A percentile compares a stretch with the other conserved stretches of the same genome.
Conservation (phyloP, 1,140 invertebrate genomes). For the Euura saliciscinereae region DNA sequence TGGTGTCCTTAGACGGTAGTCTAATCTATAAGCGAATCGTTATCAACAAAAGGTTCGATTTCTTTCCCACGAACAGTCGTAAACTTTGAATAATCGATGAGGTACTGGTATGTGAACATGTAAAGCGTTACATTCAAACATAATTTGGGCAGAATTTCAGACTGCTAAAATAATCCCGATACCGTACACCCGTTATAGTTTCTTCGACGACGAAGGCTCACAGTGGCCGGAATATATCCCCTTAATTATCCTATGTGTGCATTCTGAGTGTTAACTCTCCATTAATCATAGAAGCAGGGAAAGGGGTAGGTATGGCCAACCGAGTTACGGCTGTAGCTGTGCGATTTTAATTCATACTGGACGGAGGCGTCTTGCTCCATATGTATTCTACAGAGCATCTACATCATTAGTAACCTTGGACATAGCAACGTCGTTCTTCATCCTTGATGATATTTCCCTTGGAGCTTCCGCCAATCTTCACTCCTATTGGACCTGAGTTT, state of each 20-base stretch:
- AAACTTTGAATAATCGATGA: too few species aligned
- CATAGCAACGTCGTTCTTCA: conserved; percentile 57
- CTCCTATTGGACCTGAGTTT: conserved; percentile 10
- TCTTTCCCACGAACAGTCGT: too few species aligned
- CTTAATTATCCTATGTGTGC: conserved; percentile 62
- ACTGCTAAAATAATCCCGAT: too few species aligned
- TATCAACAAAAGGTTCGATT: too few species aligned
- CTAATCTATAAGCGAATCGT: too few species aligned
- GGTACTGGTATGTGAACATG: too few species aligned
- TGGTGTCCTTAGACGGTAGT: conserved; percentile 25
- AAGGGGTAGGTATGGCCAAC: conserved; percentile 26
- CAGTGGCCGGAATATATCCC: conserved; percentile 59
- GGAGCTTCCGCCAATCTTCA: conserved; percentile 42
- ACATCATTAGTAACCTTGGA: conserved; percentile 61
- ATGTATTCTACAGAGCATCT: conserved; percentile 52
- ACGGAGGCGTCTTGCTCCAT: conserved; percentile 30
- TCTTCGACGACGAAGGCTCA: conserved; percentile 51
- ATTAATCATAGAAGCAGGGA: conserved; percentile 56
- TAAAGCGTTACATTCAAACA: too few species aligned
- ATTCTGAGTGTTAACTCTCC: conserved; percentile 62
- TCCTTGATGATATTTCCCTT: conserved; percentile 51
- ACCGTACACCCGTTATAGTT: conserved; percentile 51
- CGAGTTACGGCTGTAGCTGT: conserved; percentile 36
- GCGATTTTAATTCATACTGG: conserved; percentile 60
- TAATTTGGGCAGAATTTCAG: too few species aligned